Conservation (phyloP, 2,888 invertebrate species). For the Callimorpha dominula region DNA sequence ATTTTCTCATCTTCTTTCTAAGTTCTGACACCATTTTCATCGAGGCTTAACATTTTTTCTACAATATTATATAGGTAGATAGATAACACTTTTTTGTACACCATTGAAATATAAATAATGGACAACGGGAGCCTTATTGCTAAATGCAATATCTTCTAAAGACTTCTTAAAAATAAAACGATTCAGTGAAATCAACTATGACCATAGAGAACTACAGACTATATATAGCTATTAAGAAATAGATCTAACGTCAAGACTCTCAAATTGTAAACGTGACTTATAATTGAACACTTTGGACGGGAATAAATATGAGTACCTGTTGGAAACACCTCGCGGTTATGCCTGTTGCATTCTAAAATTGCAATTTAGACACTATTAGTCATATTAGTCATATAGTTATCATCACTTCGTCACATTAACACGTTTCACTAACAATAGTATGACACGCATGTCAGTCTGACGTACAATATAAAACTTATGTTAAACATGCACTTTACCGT, state of each 20-base stretch:
- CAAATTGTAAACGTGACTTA: background rate
- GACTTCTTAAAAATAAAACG: too few species aligned
- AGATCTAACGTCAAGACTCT: background rate
- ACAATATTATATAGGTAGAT: too few species aligned
- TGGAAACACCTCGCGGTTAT: conserved; percentile 16
- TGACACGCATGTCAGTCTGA: conserved; percentile 18
- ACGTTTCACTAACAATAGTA: conserved; percentile 17
- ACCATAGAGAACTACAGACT: too few species aligned
- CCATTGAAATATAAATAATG: too few species aligned
- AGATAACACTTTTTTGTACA: too few species aligned
- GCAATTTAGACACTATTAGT: conserved; percentile 10
- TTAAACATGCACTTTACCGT: conserved; percentile 29
- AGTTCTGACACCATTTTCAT: too few species aligned
- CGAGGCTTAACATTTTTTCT: too few species aligned
- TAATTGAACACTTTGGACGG: background rate
- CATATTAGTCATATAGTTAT: conserved; percentile 16
- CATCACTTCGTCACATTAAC: conserved; percentile 4
- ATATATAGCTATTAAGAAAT: background rate
- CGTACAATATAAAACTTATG: conserved; percentile 24
- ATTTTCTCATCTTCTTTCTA: too few species aligned
- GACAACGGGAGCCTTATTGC: too few species aligned
- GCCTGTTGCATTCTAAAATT: conserved; percentile 12
- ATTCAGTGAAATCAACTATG: too few species aligned
- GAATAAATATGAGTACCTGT: background rate
- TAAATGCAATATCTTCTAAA: too few species aligned